A percentile compares a stretch with the other conserved stretches of the same genome.
phyloP scores from a whole-genome alignment of 2,113 vertebrate species.

The Ammodramus savannarum region DNA sequence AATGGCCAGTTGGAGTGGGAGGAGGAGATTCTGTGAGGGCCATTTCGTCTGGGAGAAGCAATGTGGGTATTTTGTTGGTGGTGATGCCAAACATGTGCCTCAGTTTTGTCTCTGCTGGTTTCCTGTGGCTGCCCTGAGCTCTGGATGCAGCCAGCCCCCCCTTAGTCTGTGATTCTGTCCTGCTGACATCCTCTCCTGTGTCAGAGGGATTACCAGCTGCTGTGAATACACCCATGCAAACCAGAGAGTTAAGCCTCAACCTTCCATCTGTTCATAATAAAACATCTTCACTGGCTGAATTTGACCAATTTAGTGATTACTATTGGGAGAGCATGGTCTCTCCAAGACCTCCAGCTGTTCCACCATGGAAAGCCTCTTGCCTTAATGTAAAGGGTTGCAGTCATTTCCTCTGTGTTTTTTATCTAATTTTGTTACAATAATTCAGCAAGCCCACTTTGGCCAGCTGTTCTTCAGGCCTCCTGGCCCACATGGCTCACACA shows the following conservation, averaged over 20 bases:
- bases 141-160: not conserved
- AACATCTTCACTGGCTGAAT: not conserved
- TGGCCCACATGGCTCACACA: not conserved
- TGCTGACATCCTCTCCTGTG: not conserved
- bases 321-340: not conserved
- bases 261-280: constrained; percentile 20
- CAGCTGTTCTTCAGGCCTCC: constrained; percentile 42
- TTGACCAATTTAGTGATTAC: constrained; percentile 29
- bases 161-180: fast-evolving
- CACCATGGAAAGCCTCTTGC: not conserved
- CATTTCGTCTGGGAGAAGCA: not conserved
- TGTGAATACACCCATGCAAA: not conserved
- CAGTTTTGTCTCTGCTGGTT: not conserved
- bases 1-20: not conserved
- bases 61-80: not conserved
- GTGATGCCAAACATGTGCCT: not conserved
- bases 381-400: not conserved
- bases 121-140: not conserved
- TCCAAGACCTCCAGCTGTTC: constrained; percentile 15
- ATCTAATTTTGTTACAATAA: constrained; percentile 5
- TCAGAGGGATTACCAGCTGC: not conserved
- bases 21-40: not conserved
- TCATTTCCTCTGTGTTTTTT: constrained; percentile 9
- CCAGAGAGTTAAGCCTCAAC: not conserved
- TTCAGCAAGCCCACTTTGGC: constrained; percentile 2